Evolutionary conservation across 2,888 invertebrate genomes (phyloP).

Genomic region (Therioaphis trifolii): DNA sequence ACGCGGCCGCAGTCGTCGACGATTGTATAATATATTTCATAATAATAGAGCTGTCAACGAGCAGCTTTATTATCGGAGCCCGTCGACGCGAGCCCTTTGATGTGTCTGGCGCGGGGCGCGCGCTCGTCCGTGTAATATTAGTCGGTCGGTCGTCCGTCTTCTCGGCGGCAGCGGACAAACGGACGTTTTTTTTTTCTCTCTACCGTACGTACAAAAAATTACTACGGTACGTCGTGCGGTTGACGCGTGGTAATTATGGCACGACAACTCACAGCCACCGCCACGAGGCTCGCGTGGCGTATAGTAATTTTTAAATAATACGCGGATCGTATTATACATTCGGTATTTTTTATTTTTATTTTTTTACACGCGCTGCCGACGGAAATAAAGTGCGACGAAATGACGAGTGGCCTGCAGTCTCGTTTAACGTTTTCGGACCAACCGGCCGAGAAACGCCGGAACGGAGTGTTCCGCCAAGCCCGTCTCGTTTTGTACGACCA

Average conservation of each 20-base stretch:
- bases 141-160: neutral
- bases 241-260: too few species aligned
- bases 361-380: neutral
- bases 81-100: neutral
- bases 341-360: neutral
- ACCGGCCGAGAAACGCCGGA: neutral
- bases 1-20: neutral
- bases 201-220: too few species aligned
- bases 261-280: too few species aligned
- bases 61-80: conserved; percentile 23
- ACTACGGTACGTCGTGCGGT: neutral
- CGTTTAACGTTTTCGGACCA: too few species aligned
- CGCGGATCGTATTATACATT: too few species aligned
- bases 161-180: neutral
- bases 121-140: neutral
- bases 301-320: too few species aligned
- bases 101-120: neutral
- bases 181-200: too few species aligned
- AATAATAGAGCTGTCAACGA: conserved; percentile 58
- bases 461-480: too few species aligned
- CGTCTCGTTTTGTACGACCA: too few species aligned
- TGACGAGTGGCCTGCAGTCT: neutral
- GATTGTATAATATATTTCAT: conserved; percentile 21
- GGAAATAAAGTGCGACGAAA: neutral
- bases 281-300: too few species aligned